Percentiles rank a stretch among this genome's conserved stretches.
phyloP scores from a whole-genome alignment of 2,888 invertebrate species.

The Buathra laborator region DNA sequence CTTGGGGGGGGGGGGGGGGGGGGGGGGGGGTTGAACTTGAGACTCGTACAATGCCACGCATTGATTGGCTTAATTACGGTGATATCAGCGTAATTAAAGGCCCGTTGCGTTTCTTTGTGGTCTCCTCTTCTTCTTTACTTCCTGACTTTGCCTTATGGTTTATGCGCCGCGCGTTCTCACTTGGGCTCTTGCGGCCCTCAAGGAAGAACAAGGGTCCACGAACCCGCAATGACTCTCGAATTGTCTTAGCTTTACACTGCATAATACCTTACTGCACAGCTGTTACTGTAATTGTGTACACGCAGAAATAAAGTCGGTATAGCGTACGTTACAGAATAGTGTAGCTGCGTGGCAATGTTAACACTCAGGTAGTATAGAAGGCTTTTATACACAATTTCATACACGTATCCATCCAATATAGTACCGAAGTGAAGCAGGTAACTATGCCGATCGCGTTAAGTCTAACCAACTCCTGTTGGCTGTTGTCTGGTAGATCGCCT shows the following conservation, averaged over 20 bases:
- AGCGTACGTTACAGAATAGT: slow-evolving; percentile 20
- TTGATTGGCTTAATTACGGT: slow-evolving; percentile 84
- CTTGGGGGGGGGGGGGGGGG: neutral
- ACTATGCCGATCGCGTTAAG: slow-evolving; percentile 42
- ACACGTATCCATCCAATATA: slow-evolving; percentile 8
- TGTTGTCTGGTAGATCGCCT: slow-evolving; percentile 14
- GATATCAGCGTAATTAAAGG: slow-evolving; percentile 84
- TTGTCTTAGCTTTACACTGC: slow-evolving; percentile 30
- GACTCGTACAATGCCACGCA: slow-evolving; percentile 80
- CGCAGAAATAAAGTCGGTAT: neutral
- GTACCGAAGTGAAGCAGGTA: slow-evolving; percentile 18
- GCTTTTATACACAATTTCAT: neutral
- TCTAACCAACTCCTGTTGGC: slow-evolving; percentile 22
- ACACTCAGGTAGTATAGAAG: slow-evolving; percentile 16
- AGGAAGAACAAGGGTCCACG: neutral
- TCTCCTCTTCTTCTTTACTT: neutral
- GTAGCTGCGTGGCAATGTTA: slow-evolving; percentile 34
- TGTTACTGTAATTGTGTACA: neutral
- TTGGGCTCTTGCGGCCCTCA: neutral
- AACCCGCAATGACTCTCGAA: slow-evolving; percentile 52
- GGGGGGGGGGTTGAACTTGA: slow-evolving; percentile 57
- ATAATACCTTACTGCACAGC: slow-evolving; percentile 8
- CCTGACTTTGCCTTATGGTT: slow-evolving; percentile 6
- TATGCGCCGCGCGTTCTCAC: neutral
- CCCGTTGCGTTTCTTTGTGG: slow-evolving; percentile 75